Conservation (phyloP, 2,113 vertebrate genomes). For the Ophiodon elongatus region DNA sequence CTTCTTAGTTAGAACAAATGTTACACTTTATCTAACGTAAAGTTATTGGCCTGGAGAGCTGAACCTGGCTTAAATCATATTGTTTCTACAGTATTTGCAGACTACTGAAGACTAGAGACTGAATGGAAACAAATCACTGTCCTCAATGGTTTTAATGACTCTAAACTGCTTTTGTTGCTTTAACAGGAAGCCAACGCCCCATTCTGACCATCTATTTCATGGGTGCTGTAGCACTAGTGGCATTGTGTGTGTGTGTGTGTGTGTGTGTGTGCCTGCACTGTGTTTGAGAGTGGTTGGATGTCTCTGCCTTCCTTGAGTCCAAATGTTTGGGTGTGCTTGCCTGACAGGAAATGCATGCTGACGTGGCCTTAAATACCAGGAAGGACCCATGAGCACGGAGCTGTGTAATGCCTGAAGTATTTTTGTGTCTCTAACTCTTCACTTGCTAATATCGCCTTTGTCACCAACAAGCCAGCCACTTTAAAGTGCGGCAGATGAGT, state of each 20-base stretch:
- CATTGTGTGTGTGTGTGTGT: conserved; percentile 63
- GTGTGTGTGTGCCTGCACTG: conserved; percentile 49
- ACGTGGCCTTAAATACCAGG: conserved; percentile 27
- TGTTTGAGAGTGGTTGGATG: conserved; percentile 35
- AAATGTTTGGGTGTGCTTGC: conserved; percentile 37
- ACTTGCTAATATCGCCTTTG: conserved; percentile 1
- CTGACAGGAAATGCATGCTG: conserved; percentile 36
- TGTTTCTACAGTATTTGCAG: not conserved
- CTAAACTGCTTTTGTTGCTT: conserved; percentile 67
- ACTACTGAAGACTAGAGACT: not conserved
- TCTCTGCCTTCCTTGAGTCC: not conserved
- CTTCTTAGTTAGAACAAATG: not conserved
- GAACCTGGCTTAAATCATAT: not conserved
- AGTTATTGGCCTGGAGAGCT: not conserved
- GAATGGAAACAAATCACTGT: not conserved
- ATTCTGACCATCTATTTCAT: conserved; percentile 57
- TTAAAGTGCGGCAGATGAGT: not conserved
- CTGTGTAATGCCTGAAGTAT: not conserved
- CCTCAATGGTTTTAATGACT: conserved; percentile 1
- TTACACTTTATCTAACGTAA: not conserved
- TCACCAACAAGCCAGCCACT: conserved; percentile 9
- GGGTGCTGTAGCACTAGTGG: conserved; percentile 75
- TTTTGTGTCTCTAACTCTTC: not conserved
- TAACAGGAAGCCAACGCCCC: conserved; percentile 72
- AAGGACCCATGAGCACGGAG: conserved; percentile 10